These are phyloP conservation scores for Stenurella melanura DNA, from an alignment of 2,888 invertebrate genomes.

Conservation along the genomic window DNA sequence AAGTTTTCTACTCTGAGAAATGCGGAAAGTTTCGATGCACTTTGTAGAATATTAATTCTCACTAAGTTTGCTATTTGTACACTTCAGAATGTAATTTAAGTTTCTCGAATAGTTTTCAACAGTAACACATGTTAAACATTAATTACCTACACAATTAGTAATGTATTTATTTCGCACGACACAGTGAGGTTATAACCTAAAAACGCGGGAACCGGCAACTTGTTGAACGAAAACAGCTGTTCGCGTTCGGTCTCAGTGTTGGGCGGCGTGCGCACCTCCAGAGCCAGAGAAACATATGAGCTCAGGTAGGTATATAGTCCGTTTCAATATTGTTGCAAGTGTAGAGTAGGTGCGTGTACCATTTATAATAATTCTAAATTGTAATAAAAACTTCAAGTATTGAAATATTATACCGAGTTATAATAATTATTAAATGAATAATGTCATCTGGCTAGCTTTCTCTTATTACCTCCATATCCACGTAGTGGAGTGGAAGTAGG, in stretches of 20 bases:
- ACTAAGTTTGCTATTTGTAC: neutral
- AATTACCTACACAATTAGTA: neutral
- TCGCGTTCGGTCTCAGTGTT: neutral
- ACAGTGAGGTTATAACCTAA: neutral
- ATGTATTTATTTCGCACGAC: neutral
- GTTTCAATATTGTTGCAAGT: neutral
- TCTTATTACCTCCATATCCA: too few species aligned
- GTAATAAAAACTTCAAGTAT: too few species aligned
- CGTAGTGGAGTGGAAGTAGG: too few species aligned
- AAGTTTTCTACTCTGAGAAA: neutral
- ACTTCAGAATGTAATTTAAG: neutral
- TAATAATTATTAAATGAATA: too few species aligned
- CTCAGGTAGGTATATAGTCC: neutral
- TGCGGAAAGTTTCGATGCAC: neutral
- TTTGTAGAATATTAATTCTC: neutral
- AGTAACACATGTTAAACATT: conserved; percentile 1
- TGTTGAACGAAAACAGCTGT: conserved; percentile 13
- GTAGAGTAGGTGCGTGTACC: too few species aligned
- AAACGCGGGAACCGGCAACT: conserved; percentile 18
- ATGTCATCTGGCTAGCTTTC: too few species aligned
- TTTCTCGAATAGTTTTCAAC: conserved; percentile 3
- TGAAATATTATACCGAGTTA: too few species aligned
- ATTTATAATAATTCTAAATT: too few species aligned
- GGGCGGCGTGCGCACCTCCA: neutral
- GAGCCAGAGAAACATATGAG: neutral